Conservation (phyloP, 2,888 invertebrate genomes). For the Conops quadrifasciatus region DNA sequence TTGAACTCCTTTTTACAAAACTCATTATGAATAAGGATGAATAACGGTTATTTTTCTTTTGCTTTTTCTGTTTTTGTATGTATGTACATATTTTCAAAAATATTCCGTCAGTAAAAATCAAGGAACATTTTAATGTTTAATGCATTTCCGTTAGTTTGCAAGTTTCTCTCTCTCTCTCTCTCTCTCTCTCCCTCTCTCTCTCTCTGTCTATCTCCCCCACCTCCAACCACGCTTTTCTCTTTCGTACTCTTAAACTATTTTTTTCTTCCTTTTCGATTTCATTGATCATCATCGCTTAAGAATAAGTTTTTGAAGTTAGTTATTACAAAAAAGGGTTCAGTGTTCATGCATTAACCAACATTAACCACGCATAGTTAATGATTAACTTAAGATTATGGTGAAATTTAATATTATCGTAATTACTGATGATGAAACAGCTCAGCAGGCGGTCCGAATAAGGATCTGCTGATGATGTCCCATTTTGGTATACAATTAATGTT, state of each 20-base stretch:
- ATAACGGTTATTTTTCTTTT: no score
- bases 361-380: background rate
- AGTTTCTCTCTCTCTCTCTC: background rate
- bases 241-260: background rate
- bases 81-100: no score
- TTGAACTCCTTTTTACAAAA: no score
- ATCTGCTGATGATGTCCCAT: constrained; percentile 33
- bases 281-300: background rate
- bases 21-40: no score
- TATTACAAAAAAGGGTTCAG: background rate
- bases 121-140: constrained; percentile 40
- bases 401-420: constrained; percentile 31
- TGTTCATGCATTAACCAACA: background rate
- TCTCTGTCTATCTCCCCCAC: background rate
- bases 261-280: background rate
- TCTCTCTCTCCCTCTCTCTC: background rate
- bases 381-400: constrained; percentile 4
- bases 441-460: constrained; percentile 3
- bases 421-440: constrained; percentile 9
- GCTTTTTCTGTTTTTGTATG: no score
- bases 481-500: constrained; percentile 1
- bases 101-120: background rate
- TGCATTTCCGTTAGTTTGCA: constrained; percentile 40
- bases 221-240: background rate
- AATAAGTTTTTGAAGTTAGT: background rate